These are phyloP conservation scores for Chaetophractus vellerosus DNA, from an alignment of 2,797 vertebrate genomes.

Conservation along the genomic window DNA sequence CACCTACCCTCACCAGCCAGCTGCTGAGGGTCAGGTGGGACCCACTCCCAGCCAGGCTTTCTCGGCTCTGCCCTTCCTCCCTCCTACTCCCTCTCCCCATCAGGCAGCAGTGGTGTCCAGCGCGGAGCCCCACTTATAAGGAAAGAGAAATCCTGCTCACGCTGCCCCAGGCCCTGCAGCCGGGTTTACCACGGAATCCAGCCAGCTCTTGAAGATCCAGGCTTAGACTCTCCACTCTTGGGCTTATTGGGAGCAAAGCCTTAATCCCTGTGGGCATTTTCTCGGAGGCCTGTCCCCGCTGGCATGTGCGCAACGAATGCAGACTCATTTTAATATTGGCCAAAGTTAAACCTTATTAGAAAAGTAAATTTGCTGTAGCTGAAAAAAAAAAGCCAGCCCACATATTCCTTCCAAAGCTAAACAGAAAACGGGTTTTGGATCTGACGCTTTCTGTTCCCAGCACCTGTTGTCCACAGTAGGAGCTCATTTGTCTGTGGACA, in stretches of 20 bases:
- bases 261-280: constrained; percentile 67
- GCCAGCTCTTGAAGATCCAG: constrained; percentile 3
- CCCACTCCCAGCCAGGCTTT: background rate
- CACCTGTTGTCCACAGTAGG: background rate
- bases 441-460: background rate
- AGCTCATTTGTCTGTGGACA: background rate
- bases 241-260: constrained; percentile 33
- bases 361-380: constrained; percentile 85
- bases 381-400: constrained; percentile 56
- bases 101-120: background rate
- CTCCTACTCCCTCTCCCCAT: background rate
- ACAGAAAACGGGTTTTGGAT: constrained; percentile 54
- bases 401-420: constrained; percentile 60
- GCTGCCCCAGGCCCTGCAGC: fast-evolving
- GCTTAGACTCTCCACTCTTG: background rate
- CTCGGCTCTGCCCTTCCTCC: background rate
- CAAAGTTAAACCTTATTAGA: constrained; percentile 82
- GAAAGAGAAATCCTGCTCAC: background rate
- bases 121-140: background rate
- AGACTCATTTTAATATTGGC: constrained; percentile 84
- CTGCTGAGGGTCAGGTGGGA: background rate
- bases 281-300: constrained; percentile 53
- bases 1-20: fast-evolving
- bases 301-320: background rate
- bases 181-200: background rate